A percentile compares a stretch with the other conserved stretches of the same genome.
Conservation (phyloP, 1,140 invertebrate species). For the Colletes gigas region DNA sequence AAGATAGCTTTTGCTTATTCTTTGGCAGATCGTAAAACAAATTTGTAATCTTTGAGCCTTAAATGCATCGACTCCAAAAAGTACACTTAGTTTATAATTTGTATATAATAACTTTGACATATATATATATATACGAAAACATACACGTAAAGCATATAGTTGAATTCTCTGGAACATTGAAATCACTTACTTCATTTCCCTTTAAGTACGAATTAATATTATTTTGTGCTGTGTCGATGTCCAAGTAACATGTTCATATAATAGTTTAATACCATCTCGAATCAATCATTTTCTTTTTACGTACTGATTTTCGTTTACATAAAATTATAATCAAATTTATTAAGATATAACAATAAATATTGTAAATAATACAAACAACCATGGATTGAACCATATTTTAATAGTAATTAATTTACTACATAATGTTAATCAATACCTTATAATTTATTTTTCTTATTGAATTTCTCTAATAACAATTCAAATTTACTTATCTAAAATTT, state of each 20-base stretch:
- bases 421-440: conserved; percentile 3
- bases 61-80: neutral
- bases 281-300: conserved; percentile 9
- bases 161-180: conserved; percentile 35
- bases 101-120: neutral
- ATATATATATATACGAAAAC: neutral
- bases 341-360: neutral
- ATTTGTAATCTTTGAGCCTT: neutral
- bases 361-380: neutral
- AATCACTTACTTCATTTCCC: conserved; percentile 22
- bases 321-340: conserved; percentile 14
- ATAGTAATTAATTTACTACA: conserved; percentile 7
- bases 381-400: conserved; percentile 16
- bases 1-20: neutral
- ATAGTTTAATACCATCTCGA: conserved; percentile 7
- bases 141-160: conserved; percentile 33
- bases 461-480: neutral
- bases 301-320: neutral
- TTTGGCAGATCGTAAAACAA: conserved; percentile 10
- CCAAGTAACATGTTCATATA: conserved; percentile 18
- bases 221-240: conserved; percentile 27
- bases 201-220: neutral
- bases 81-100: conserved; percentile 17
- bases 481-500: conserved; percentile 5
- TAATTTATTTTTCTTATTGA: neutral